phyloP scores from a whole-genome alignment of 2,888 invertebrate genomes.

The Lissonota sp. region DNA sequence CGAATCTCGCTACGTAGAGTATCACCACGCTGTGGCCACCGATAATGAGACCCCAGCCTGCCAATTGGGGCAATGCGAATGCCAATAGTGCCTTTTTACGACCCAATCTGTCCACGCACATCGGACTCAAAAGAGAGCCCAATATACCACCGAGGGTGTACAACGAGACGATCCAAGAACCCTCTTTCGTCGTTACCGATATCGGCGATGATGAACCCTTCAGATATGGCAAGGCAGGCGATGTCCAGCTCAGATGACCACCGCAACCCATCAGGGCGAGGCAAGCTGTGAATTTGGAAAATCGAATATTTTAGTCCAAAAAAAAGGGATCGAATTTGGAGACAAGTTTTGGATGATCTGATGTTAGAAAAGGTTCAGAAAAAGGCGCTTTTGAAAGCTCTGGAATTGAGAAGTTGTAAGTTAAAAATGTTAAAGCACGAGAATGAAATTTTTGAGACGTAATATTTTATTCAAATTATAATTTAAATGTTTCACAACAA shows the following conservation, averaged over 20 bases:
- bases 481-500: too few relatives aligned
- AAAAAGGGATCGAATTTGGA: not conserved
- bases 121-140: slow-evolving; percentile 74
- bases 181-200: slow-evolving; percentile 73
- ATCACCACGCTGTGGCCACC: slow-evolving; percentile 70
- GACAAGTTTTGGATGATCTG: too few relatives aligned
- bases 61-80: slow-evolving; percentile 75
- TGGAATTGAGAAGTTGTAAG: too few relatives aligned
- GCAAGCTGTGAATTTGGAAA: slow-evolving; percentile 69
- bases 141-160: slow-evolving; percentile 76
- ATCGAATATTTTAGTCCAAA: not conserved
- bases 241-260: slow-evolving; percentile 78
- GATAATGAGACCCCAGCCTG: slow-evolving; percentile 77
- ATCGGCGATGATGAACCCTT: slow-evolving; percentile 71
- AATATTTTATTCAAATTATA: too few relatives aligned
- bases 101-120: slow-evolving; percentile 76
- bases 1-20: slow-evolving; percentile 82
- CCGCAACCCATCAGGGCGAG: slow-evolving; percentile 77
- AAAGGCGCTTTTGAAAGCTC: too few relatives aligned
- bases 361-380: too few relatives aligned
- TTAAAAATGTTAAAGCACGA: too few relatives aligned
- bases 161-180: slow-evolving; percentile 78
- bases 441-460: too few relatives aligned
- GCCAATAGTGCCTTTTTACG: slow-evolving; percentile 76
- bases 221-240: slow-evolving; percentile 77